Evolutionary conservation across 2,797 vertebrate genomes (phyloP), one percentile per base, ranked within the genome.

Genomic region (Acanthurus tractus): DNA sequence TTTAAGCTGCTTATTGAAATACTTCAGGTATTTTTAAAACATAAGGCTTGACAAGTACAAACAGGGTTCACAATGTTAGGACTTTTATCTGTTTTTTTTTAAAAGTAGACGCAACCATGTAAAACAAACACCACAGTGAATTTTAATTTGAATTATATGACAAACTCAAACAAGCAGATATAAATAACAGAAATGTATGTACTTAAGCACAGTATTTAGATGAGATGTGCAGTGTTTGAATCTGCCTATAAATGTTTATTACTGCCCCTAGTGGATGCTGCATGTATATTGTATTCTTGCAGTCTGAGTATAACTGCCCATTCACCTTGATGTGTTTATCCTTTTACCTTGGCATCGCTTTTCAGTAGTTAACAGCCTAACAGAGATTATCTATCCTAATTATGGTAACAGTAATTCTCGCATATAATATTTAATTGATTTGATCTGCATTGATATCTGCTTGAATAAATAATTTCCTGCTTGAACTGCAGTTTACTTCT

Each of bases 391-490:
- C 18, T 8, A 0, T 49, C 40, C 20, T 34, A 53, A 63, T 8
- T 29, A 12, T 18, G 25, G 4, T 56, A 6, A 58, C 3, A 44
- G 1, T 63, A 25, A 25, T 49, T 9, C 49, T 78, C 10, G 29
- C 11, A 11, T 53, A 9, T 44, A 17, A 6, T 25, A 49, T 61
- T 25, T 36, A 3, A 57, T 25, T 62, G 45, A 52, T 79, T 34
- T 57, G 34, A 71, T 54, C 6, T 8, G 12, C 2, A 1, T 53
- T 1, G 5, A 10, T 61, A 62, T 68, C 36, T 58, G 44, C 34
- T 58, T 50, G 6, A 82, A 84, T 79, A 86, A 88, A 88, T 38
- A 14, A 56, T 13, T 44, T 7, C 2, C 1, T 53, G 8, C 56
- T 49, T 20, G 54, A 62, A 59, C 13, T 7, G 3, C 10, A 29